These are phyloP conservation scores for Poeciliopsis paucimaculata DNA, from an alignment of 2,797 vertebrate genomes.

Conservation along the genomic window DNA sequence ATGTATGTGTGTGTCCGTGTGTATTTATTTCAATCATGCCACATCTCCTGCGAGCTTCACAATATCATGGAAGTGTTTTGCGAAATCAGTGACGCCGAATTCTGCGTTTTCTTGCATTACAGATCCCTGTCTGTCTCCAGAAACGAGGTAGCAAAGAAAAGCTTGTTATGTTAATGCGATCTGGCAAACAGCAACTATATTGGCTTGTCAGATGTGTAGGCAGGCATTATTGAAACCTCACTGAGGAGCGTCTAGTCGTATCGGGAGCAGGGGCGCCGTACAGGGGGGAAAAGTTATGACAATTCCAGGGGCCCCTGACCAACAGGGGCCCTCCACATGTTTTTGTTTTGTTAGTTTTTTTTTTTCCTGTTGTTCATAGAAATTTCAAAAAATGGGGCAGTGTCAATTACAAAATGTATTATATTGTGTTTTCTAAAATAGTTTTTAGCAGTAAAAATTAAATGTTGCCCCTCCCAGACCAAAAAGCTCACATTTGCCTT, in stretches of 20 bases:
- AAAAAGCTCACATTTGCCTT: too few relatives aligned
- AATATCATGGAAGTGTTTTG: not conserved
- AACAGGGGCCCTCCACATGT: too few relatives aligned
- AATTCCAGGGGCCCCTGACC: too few relatives aligned
- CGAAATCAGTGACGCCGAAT: not conserved
- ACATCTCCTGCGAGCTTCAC: not conserved
- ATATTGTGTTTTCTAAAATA: too few relatives aligned
- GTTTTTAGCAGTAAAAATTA: too few relatives aligned
- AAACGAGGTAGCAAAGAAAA: slow-evolving; percentile 6
- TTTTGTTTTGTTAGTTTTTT: too few relatives aligned
- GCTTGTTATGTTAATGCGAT: slow-evolving; percentile 22
- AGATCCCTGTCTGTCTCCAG: slow-evolving; percentile 7
- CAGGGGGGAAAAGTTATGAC: too few relatives aligned
- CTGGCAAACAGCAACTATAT: slow-evolving; percentile 46
- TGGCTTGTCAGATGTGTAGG: slow-evolving; percentile 41
- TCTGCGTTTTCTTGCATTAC: not conserved
- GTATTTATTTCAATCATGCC: not conserved
- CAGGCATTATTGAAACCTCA: slow-evolving; percentile 31
- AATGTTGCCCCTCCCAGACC: too few relatives aligned
- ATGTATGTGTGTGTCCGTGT: not conserved
- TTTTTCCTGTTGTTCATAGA: too few relatives aligned
- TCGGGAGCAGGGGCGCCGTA: slow-evolving; percentile 23
- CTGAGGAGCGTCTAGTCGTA: slow-evolving; percentile 22
- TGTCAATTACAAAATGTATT: too few relatives aligned
- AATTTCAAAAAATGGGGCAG: too few relatives aligned